These are phyloP conservation scores for Thalassophryne amazonica DNA, from an alignment of 2,797 vertebrate genomes.

Conservation along the genomic window DNA sequence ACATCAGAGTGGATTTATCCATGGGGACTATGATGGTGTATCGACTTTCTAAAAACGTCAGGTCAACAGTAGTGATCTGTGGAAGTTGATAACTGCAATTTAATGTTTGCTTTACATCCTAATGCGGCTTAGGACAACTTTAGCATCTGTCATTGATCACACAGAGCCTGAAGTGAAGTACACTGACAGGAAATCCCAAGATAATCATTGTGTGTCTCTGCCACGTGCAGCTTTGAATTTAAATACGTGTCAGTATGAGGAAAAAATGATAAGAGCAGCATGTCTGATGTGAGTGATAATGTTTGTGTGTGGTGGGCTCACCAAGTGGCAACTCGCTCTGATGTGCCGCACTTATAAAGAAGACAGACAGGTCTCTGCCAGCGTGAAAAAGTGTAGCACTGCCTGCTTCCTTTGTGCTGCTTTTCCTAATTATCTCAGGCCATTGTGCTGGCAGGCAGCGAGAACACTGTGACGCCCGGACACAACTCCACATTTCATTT, in stretches of 20 bases:
- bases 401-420: constrained; percentile 35
- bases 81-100: constrained; percentile 53
- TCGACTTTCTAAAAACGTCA: constrained; percentile 10
- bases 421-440: constrained; percentile 49
- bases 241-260: constrained; percentile 29
- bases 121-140: constrained; percentile 23
- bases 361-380: constrained; percentile 14
- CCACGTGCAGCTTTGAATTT: constrained; percentile 9
- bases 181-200: constrained; percentile 2
- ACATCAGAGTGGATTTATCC: no score
- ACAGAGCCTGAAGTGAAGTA: neutral
- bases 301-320: constrained; percentile 9
- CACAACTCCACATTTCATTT: constrained; percentile 51
- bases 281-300: constrained; percentile 38
- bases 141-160: constrained; percentile 4
- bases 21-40: no score
- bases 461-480: constrained; percentile 41
- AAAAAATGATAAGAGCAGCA: constrained; percentile 18
- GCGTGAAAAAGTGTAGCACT: neutral
- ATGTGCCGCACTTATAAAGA: constrained; percentile 20
- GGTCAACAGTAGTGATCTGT: constrained; percentile 39
- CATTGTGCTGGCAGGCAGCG: constrained; percentile 56
- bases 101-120: constrained; percentile 15
- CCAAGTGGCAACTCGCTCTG: constrained; percentile 22
- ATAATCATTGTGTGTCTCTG: constrained; percentile 1